Evolutionary conservation across 2,797 vertebrate genomes (phyloP).

Genomic region (Phalloptychus januarius): DNA sequence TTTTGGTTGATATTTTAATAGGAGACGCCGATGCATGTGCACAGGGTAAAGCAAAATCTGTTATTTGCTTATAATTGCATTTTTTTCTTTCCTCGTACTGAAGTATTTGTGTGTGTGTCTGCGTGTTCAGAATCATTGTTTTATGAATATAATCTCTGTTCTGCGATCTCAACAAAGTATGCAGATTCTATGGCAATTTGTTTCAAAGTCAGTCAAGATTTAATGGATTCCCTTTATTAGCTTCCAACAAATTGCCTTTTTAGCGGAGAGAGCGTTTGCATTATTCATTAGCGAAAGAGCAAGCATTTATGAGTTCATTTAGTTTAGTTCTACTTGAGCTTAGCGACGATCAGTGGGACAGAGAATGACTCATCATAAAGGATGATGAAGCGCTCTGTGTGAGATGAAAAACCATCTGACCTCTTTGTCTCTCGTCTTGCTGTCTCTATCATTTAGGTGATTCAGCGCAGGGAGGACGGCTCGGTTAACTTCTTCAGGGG

Average conservation of each 20-base stretch:
- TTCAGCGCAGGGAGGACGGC: slow-evolving; percentile 94
- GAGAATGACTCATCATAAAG: slow-evolving; percentile 48
- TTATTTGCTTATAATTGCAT: slow-evolving; percentile 33
- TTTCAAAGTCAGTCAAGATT: slow-evolving; percentile 68
- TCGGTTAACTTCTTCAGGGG: slow-evolving; percentile 94
- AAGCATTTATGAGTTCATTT: slow-evolving; percentile 62
- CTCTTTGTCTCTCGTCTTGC: slow-evolving; percentile 37
- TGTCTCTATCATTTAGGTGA: slow-evolving; percentile 82
- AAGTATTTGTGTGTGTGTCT: slow-evolving; percentile 17
- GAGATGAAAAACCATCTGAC: slow-evolving; percentile 42
- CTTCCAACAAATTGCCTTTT: slow-evolving; percentile 71
- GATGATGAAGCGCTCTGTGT: slow-evolving; percentile 41
- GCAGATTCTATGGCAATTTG: slow-evolving; percentile 56
- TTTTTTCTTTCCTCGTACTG: slow-evolving; percentile 25
- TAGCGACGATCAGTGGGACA: slow-evolving; percentile 36
- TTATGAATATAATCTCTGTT: slow-evolving; percentile 53
- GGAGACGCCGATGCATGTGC: slow-evolving; percentile 21
- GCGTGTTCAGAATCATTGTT: slow-evolving; percentile 56
- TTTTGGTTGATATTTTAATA: slow-evolving; percentile 43
- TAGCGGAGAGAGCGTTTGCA: slow-evolving; percentile 60
- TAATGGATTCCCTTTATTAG: slow-evolving; percentile 73
- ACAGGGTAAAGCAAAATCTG: slow-evolving; percentile 13
- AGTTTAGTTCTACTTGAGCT: slow-evolving; percentile 56
- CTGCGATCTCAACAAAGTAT: slow-evolving; percentile 58
- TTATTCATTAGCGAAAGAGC: slow-evolving; percentile 69